Conservation (phyloP, 2,113 vertebrate species). For the Lepidothrix coronata region DNA sequence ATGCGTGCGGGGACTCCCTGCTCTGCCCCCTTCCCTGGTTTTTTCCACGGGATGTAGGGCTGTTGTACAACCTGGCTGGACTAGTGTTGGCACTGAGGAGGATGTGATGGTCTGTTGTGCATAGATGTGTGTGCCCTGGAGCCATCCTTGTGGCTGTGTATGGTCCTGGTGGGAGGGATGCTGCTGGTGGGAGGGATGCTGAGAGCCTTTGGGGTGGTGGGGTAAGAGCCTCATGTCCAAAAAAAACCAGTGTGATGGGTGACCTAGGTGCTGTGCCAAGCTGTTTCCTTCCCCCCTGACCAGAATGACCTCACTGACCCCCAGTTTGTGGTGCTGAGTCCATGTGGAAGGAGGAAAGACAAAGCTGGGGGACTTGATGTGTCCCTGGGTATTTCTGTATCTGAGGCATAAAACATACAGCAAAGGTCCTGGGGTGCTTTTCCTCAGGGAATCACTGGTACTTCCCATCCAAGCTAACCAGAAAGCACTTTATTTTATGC, state of each 20-base stretch:
- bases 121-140: not conserved
- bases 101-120: not conserved
- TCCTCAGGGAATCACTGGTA: not conserved
- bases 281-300: not conserved
- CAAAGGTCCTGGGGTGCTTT: not conserved
- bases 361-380: fast-evolving
- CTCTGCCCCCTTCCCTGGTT: not conserved
- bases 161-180: not conserved
- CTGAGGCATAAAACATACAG: fast-evolving
- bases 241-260: fast-evolving
- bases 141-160: fast-evolving
- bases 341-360: not conserved
- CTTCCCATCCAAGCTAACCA: not conserved
- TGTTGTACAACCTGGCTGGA: not conserved
- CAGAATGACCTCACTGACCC: not conserved
- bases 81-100: fast-evolving
- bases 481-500: not conserved
- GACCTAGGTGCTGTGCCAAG: fast-evolving
- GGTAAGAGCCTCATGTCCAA: not conserved
- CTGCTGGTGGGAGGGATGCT: not conserved
- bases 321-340: fast-evolving
- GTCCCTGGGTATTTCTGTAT: not conserved
- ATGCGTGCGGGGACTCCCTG: fast-evolving
- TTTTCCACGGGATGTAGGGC: fast-evolving
- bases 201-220: fast-evolving